Base-by-base conservation (phyloP, 2,113 vertebrate genomes). In the Setophaga petechia region DNA sequence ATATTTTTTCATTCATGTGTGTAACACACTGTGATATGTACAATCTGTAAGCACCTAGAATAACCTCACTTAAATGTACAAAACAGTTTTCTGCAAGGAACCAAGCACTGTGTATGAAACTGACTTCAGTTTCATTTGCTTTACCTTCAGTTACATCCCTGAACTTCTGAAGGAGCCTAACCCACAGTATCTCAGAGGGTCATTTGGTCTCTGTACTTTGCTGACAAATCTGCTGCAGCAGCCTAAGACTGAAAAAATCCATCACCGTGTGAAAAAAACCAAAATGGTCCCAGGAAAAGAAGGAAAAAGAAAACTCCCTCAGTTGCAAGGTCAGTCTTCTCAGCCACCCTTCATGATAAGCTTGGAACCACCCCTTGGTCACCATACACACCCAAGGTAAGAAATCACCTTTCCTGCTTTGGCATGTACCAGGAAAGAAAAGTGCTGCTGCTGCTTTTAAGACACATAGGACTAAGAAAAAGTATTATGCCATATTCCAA, bases 361-460 rank as follows among this genome's bases (percentile, higher is more conserved):
- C 65, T 8, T 19, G 58, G 65, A 61, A 73, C 44, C 39, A 47
- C 16, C 22, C 8, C 44, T 28, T 31, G 54, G 24, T 12, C 54
- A 75, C 20, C 27, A 55, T 0, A 28, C 2, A 61, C 46, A 78
- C 37, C 33, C 18, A 57, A 57, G 16, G 28, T 22, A 67, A 84
- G 23, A 37, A 59, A 78, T 33, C 8, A 19, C 21, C 35, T 47
- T 41, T n/a, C 57, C 74, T 72, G 28, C 21, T 27, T 68, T 75
- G 57, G 33, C 13, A 43, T 6, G 0, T 1, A 41, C 0, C 7
- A 75, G 41, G 13, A 68, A 15, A 89, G 39, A 24, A 27, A 77
- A 81, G 5, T 10, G 20, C 22, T 73, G 44, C 55, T 84, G 58
- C 30, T 58, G 12, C 31, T 57, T 31, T 6, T 24, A 87, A 77